phyloP scores from a whole-genome alignment of 2,113 vertebrate species.

The Cyprinodon variegatus region DNA sequence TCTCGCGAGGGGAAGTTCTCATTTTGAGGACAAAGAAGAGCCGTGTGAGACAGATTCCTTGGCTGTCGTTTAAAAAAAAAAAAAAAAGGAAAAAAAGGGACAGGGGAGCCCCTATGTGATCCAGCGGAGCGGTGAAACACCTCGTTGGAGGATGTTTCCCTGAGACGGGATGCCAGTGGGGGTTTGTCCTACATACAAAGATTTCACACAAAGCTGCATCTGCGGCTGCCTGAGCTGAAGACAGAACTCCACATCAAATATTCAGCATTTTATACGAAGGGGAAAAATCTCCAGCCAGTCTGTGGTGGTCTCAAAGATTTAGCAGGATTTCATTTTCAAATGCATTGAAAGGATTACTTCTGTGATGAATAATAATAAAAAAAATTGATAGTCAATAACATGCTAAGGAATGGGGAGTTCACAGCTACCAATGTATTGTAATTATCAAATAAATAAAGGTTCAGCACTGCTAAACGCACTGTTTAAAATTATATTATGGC shows the following conservation, averaged over 20 bases:
- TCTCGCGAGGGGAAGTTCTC: constrained; percentile 26
- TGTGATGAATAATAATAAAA: constrained; percentile 39
- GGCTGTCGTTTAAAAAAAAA: constrained; percentile 13
- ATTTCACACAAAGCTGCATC: constrained; percentile 61
- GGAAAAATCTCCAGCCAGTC: constrained; percentile 46
- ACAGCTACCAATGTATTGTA: neutral
- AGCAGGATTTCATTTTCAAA: constrained; percentile 43
- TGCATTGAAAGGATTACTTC: constrained; percentile 7
- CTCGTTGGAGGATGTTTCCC: constrained; percentile 40
- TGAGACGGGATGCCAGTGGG: constrained; percentile 54
- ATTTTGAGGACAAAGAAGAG: constrained; percentile 35
- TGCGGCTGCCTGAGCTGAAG: constrained; percentile 51
- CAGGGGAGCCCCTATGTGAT: constrained; percentile 51
- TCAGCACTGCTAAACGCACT: neutral
- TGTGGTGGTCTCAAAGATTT: constrained; percentile 31
- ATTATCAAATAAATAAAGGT: neutral
- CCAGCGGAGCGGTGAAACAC: constrained; percentile 48
- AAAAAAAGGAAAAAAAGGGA: neutral
- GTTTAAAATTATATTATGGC: too few species aligned
- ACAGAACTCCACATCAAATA: constrained; percentile 73
- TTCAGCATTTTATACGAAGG: constrained; percentile 65
- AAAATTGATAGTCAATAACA: constrained; percentile 8
- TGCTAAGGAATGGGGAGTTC: neutral
- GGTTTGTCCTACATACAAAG: constrained; percentile 68
- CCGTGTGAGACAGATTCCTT: constrained; percentile 19